Base-by-base conservation (phyloP, 2,113 vertebrate genomes). In the Pelusios castaneus region DNA sequence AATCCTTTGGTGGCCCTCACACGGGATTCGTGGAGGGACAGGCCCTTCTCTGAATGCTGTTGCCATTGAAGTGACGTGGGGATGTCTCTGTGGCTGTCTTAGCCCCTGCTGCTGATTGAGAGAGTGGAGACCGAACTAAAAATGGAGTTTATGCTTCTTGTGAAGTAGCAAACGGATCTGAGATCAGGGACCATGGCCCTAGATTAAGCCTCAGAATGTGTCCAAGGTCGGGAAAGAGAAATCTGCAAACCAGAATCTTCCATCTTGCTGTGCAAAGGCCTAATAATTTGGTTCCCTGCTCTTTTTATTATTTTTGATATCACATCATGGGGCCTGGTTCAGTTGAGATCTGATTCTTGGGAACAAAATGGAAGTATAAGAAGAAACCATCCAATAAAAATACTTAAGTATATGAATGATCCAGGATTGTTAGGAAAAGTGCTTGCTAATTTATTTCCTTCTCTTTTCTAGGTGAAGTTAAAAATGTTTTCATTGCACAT, bases 31-130 rank as follows among this genome's bases (percentile, higher is more conserved):
- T 70, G 4, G 8, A 22, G 63, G 63, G 34, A 38, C 63, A 10
- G n/a, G 63, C 10, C 21, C 34, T 70, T 88, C 95, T 96, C 85
- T 51, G 85, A 7, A 55, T 94, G 94, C 87, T 91, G 87, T 95
- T 93, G 91, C 89, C 85, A 60, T 54, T 85, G 84, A 51, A 55
- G 55, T 88, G 78, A 1, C 1, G 80, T 25, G 79, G 43, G n/a
- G 19, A 4, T 55, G 34, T 29, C 12, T 70, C 70, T 25, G 43
- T 76, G 79, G 80, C 11, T 1, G 31, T 96, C 80, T 19, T 16
- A 31, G 80, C n/a, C 34, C 34, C 63, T 38, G 49, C 13, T 95
- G 91, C 13, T 95, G 91, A 34, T 43, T 21, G 41, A 79, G 79
- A 89, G 87, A 85, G n/a, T 38, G 92, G 76, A 95, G 81, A 85